Conservation (phyloP, 2,888 invertebrate species). For the Dione juno region DNA sequence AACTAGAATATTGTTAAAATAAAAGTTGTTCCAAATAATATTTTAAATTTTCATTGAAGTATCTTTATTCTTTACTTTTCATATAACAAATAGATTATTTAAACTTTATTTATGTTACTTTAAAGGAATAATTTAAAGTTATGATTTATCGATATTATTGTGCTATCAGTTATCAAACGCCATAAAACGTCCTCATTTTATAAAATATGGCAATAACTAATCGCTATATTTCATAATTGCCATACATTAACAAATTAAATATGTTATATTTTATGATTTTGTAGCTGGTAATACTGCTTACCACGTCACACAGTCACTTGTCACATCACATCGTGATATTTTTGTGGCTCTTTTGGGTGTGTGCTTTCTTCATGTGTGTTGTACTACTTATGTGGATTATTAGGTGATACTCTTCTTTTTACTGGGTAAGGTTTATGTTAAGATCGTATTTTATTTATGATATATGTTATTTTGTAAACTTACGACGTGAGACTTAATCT, state of each 20-base stretch:
- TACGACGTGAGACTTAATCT: slow-evolving; percentile 22
- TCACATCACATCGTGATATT: slow-evolving; percentile 83
- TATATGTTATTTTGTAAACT: slow-evolving; percentile 7
- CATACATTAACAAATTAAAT: slow-evolving; percentile 9
- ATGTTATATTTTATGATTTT: slow-evolving; percentile 23
- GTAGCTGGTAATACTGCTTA: slow-evolving; percentile 66
- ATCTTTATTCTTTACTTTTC: too few relatives aligned
- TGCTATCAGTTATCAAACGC: too few relatives aligned
- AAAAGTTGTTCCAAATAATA: too few relatives aligned
- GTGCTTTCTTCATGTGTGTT: slow-evolving; percentile 83
- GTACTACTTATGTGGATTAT: slow-evolving; percentile 84
- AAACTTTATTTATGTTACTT: too few relatives aligned
- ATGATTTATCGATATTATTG: too few relatives aligned
- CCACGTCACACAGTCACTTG: slow-evolving; percentile 83
- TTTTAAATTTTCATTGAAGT: too few relatives aligned
- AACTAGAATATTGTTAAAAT: too few relatives aligned
- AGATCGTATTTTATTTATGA: slow-evolving; percentile 12
- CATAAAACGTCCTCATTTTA: background rate
- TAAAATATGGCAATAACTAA: background rate
- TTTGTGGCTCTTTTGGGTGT: slow-evolving; percentile 83
- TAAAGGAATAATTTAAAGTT: too few relatives aligned
- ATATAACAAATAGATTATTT: too few relatives aligned
- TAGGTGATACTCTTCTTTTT: slow-evolving; percentile 81
- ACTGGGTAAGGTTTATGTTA: slow-evolving; percentile 68
- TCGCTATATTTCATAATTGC: background rate